These are phyloP conservation scores for Microcebus tavaratra DNA, from an alignment of 2,113 vertebrate species.

Conservation along the genomic window DNA sequence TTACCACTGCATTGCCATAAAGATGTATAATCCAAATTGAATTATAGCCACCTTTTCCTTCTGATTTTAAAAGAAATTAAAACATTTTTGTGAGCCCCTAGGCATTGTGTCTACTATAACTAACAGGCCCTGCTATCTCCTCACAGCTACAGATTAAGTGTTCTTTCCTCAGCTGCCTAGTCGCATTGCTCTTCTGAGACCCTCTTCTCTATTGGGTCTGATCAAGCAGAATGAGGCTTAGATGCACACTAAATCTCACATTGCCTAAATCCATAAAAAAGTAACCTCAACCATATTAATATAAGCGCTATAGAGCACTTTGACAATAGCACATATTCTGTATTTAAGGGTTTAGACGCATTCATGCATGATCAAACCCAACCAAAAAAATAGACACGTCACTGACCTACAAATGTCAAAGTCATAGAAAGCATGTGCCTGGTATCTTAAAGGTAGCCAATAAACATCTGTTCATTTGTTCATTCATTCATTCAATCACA, in stretches of 20 bases:
- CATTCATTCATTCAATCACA: not conserved
- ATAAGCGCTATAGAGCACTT: not conserved
- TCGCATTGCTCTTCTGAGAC: constrained; percentile 26
- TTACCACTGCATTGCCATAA: not conserved
- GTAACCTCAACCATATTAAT: not conserved
- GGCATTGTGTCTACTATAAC: not conserved
- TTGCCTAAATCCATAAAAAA: constrained; percentile 6
- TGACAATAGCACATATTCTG: constrained; percentile 2
- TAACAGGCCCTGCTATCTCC: not conserved
- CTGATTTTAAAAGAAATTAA: constrained; percentile 22
- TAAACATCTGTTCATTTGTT: not conserved
- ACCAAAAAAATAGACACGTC: not conserved
- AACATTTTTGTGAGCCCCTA: not conserved
- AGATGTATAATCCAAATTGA: not conserved
- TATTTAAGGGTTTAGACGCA: not conserved
- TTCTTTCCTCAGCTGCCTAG: not conserved
- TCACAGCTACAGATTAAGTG: not conserved
- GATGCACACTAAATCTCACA: not conserved
- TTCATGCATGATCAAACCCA: not conserved
- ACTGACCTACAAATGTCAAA: constrained; percentile 24
- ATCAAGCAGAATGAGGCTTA: not conserved
- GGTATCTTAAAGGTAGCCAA: not conserved
- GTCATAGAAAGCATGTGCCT: not conserved
- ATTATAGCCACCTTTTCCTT: not conserved
- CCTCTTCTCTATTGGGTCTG: not conserved